Base-by-base conservation (phyloP, 2,888 invertebrate species). In the Lordiphosa andalusiaca region DNA sequence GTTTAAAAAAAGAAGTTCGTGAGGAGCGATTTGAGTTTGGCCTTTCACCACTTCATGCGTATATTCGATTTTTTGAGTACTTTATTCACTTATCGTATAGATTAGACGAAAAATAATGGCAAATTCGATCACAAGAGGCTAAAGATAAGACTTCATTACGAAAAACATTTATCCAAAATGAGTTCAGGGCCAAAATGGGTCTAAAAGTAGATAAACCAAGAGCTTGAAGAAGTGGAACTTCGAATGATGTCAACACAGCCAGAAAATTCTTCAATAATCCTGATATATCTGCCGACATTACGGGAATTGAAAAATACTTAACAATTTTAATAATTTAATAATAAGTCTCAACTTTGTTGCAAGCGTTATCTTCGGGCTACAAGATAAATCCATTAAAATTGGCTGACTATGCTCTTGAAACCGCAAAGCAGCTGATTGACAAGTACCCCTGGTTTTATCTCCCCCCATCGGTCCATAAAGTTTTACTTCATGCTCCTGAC, bases 201-300 rank as follows among this genome's bases (percentile, higher is more conserved):
- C 41, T 59, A 44, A 38, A 62, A 42, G 53, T 62, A 19, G 62
- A 65, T 40, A 33, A 44, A 52, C 65, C 55, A 13, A 65, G 41
- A 54, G 12, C 50, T 33, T 62, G 55, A 47, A 59, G 58, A 48
- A 58, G 57, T 48, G 62, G 62, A 6, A 53, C 59, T 25, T 65
- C 53, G 2, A 67, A 63, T 44, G 65, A 65, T 59, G 65, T 62
- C 36, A 70, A 65, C 40, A 60, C 55, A 30, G 60, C 57, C 7
- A 58, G 55, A 53, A 52, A 30, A 51, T 57, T 57, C 4, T 51
- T 57, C 10, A 57, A 9, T 57, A 33, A 55, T 41, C 41, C 48
- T 48, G 53, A 16, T 16, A 36, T 60, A 36, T 48, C 54, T 59
- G 60, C 66, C 41, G 47, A 62, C 12, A 67, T 71, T 47, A 68